These are phyloP conservation scores for Pelecanoides urinatrix DNA, from an alignment of 2,113 vertebrate species.

Conservation along the genomic window DNA sequence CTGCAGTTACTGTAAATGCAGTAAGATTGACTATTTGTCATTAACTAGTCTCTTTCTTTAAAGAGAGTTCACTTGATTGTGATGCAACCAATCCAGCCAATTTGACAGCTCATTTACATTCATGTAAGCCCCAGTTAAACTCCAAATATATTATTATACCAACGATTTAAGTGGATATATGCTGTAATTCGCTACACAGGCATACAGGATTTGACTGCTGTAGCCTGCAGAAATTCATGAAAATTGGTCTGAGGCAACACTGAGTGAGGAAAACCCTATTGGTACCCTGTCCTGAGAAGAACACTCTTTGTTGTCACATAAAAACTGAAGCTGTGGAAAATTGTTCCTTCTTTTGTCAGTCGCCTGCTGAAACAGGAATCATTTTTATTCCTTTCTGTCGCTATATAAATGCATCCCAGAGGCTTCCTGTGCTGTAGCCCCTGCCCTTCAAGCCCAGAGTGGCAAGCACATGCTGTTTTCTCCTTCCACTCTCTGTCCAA, in stretches of 20 bases:
- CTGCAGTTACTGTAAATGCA: neutral
- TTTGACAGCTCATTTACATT: neutral
- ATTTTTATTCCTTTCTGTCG: neutral
- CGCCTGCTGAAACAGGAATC: neutral
- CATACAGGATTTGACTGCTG: neutral
- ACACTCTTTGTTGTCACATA: neutral
- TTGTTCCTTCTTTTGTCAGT: neutral
- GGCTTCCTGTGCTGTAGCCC: neutral
- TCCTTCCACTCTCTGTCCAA: neutral
- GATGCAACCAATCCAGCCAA: neutral
- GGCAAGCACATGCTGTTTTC: neutral
- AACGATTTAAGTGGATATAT: neutral
- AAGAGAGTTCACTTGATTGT: neutral
- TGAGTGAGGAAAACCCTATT: neutral
- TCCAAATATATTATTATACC: neutral
- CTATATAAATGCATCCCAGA: neutral
- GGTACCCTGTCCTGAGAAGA: neutral
- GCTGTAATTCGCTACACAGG: neutral
- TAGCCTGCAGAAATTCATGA: neutral
- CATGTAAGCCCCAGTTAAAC: neutral
- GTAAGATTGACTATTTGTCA: neutral
- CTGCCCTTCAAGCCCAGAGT: neutral
- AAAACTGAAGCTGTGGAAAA: neutral
- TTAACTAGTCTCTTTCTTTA: neutral
- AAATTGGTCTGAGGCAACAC: neutral